Evolutionary conservation across 2,797 vertebrate species (phyloP), one percentile per base, ranked within the genome.

Genomic region (Leptodactylus fallax): DNA sequence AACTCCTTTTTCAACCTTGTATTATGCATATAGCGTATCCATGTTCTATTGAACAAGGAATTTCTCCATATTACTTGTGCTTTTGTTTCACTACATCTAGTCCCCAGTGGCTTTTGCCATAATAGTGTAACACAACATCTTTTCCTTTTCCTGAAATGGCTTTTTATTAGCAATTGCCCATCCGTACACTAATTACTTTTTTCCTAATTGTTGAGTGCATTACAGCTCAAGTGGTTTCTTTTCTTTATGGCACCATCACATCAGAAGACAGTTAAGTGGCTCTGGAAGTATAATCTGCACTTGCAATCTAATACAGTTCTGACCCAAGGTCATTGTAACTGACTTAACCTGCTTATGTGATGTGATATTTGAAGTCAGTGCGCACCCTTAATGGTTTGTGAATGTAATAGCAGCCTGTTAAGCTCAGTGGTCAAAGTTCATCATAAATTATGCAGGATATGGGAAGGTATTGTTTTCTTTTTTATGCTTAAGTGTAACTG

Each of bases 161-260:
- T 90, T 90, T 93, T 95, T 93, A 93, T 96, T 95, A 95, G 93
- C 71, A 91, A 92, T 94, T 93, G 92, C 94, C 94, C 89, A 17
- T 95, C 92, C 92, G 89, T 94, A 93, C 94, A 92, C 89, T 94
- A 96, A 95, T 95, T 93, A 91, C 93, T 91, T 90, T 88, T 89
- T 90, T 91, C 90, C 93, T 94, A 95, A 95, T 94, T 94, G 92
- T 93, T 93, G 91, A 88, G 90, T 92, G 90, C 53, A 51, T 36
- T 69, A 27, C 47, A 83, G 81, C 25, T 83, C 55, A 74, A 84
- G 53, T 74, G 47, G 47, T 72, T 84, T 74, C 67, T 71, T 80
- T 71, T 72, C 77, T 72, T 86, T 49, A 56, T 67, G 53, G 53
- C 49, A 12, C 63, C n/a, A 49, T 36, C 53, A 25, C n/a, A 49